Conservation (phyloP, 2,113 vertebrate species). For the Eulemur macaco region DNA sequence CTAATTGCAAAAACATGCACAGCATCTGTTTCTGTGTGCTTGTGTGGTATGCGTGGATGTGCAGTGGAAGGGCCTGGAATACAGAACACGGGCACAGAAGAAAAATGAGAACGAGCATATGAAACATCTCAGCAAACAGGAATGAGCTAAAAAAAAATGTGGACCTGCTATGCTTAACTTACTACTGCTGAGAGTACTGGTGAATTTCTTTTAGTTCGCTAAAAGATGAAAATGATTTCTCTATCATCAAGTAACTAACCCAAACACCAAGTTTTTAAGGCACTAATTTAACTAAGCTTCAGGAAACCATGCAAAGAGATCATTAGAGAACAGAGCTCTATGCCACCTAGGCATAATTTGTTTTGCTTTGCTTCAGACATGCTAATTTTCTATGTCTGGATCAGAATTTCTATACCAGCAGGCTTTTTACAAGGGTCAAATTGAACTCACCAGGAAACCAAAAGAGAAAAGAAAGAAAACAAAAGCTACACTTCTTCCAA, state of each 20-base stretch:
- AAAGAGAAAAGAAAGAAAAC: not conserved
- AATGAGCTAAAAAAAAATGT: not conserved
- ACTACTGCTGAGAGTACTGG: too few relatives aligned
- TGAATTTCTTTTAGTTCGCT: slow-evolving; percentile 12
- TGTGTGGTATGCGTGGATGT: rapidly evolving
- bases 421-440: slow-evolving; percentile 14
- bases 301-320: slow-evolving; percentile 46
- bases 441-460: slow-evolving; percentile 3
- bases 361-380: slow-evolving; percentile 28
- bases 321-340: slow-evolving; percentile 13
- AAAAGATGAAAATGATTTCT: slow-evolving; percentile 36
- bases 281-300: slow-evolving; percentile 56
- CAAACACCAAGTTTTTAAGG: slow-evolving; percentile 51
- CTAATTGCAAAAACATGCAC: not conserved
- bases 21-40: too few relatives aligned
- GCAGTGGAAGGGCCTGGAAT: not conserved
- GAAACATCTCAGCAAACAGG: not conserved
- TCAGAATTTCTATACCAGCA: not conserved
- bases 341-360: not conserved
- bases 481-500: slow-evolving; percentile 17
- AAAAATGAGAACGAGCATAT: not conserved
- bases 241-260: slow-evolving; percentile 14
- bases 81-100: not conserved
- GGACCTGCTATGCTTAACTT: not conserved
- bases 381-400: slow-evolving; percentile 40